These are phyloP conservation scores for Calephelis virginiensis DNA, from an alignment of 1,140 invertebrate species.

Conservation along the genomic window DNA sequence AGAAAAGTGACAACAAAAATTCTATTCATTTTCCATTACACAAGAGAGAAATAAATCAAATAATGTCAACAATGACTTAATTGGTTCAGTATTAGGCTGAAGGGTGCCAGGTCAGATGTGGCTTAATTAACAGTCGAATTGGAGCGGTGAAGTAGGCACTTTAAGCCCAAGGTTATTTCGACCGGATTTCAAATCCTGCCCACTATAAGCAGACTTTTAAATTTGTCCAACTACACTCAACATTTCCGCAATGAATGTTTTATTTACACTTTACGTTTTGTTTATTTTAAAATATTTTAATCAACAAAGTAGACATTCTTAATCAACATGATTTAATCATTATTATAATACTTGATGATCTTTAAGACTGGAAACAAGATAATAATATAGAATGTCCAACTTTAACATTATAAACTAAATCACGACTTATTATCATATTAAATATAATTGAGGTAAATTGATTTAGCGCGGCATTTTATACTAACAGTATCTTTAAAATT, in stretches of 20 bases:
- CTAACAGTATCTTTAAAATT: background rate
- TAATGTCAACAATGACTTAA: conserved; percentile 1
- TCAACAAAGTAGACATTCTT: no score
- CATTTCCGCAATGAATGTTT: conserved; percentile 51
- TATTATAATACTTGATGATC: no score
- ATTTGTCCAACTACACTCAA: conserved; percentile 44
- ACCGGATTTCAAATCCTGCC: conserved; percentile 66
- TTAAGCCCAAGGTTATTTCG: conserved; percentile 59
- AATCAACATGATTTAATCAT: no score
- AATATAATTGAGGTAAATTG: background rate
- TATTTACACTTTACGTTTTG: background rate
- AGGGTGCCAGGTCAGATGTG: conserved; percentile 47
- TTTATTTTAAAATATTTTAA: background rate
- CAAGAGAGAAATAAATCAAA: background rate
- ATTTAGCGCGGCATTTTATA: conserved; percentile 1
- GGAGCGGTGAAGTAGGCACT: conserved; percentile 71
- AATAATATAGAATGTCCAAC: no score
- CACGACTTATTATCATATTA: no score
- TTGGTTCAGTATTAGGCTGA: conserved; percentile 28
- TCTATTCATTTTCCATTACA: background rate
- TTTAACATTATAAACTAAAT: no score
- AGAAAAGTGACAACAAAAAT: background rate
- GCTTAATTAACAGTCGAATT: conserved; percentile 65
- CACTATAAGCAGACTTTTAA: conserved; percentile 67
- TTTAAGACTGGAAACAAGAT: no score